phyloP scores from a whole-genome alignment of 2,797 vertebrate species.

The Pogonophryne albipinna region DNA sequence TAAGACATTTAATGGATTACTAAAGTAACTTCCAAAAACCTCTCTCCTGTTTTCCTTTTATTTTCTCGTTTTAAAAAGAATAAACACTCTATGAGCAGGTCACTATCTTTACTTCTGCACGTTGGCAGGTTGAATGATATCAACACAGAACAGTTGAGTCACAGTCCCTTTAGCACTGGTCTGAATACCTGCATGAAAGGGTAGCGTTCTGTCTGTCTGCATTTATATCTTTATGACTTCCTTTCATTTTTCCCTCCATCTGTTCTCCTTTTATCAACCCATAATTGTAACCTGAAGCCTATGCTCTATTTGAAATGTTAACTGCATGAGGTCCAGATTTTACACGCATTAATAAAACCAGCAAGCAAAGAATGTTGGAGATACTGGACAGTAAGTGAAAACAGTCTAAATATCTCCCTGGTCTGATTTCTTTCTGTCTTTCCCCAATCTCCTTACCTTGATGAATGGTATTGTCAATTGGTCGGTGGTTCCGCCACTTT shows the following conservation, averaged over 20 bases:
- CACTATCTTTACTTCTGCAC: slow-evolving; percentile 3
- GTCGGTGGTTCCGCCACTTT: background rate
- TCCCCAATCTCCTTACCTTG: background rate
- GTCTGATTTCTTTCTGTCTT: background rate
- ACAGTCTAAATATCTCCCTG: slow-evolving; percentile 2
- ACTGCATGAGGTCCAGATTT: slow-evolving; percentile 28
- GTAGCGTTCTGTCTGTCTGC: background rate
- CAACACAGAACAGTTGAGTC: background rate
- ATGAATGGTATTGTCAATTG: background rate
- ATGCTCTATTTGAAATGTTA: slow-evolving; percentile 14
- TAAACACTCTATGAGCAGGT: background rate
- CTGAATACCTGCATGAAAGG: background rate
- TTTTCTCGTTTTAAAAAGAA: background rate
- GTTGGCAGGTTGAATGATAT: slow-evolving; percentile 5
- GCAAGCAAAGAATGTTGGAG: slow-evolving; percentile 11
- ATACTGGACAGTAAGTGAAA: slow-evolving; percentile 28
- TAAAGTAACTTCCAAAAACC: background rate
- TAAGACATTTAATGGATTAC: background rate
- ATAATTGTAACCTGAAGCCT: background rate
- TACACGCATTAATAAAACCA: slow-evolving; percentile 12
- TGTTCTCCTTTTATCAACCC: slow-evolving; percentile 1
- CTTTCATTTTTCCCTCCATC: background rate
- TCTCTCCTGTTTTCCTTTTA: background rate
- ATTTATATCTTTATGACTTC: background rate
- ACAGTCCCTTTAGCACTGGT: background rate